phyloP scores from a whole-genome alignment of 2,113 vertebrate genomes.

The Ovibos moschatus region DNA sequence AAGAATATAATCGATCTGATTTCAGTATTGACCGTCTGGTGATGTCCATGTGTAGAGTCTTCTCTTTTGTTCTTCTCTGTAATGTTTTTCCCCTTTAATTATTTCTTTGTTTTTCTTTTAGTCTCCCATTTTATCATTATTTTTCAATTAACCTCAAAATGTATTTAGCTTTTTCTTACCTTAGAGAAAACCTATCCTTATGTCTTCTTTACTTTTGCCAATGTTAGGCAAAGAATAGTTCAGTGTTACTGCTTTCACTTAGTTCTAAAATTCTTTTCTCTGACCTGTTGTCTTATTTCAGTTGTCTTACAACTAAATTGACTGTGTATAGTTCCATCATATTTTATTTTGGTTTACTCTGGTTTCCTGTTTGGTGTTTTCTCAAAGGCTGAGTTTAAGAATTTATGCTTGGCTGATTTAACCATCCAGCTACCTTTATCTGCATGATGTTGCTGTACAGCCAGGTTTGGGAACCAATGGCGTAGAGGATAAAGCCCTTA shows the following conservation, averaged over 20 bases:
- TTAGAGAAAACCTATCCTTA: neutral
- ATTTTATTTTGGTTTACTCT: neutral
- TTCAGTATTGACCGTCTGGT: fast-evolving
- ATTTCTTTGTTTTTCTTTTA: neutral
- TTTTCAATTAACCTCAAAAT: neutral
- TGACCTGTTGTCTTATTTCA: neutral
- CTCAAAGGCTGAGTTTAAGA: neutral
- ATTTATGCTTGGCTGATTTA: neutral
- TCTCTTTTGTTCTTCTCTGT: neutral
- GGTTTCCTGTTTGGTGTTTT: neutral
- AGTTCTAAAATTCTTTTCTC: neutral
- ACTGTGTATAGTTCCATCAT: neutral
- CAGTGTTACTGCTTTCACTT: neutral
- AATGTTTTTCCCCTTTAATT: neutral
- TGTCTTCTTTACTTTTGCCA: neutral
- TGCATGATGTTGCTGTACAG: neutral
- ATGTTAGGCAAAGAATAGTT: neutral
- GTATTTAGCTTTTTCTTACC: neutral
- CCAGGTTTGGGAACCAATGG: neutral
- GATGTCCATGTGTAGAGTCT: neutral
- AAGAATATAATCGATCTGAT: neutral
- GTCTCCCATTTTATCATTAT: neutral
- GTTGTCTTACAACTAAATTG: neutral
- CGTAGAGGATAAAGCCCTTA: neutral
- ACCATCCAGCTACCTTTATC: neutral